Conservation (phyloP, 2,113 vertebrate species). For the Bubalus kerabau region DNA sequence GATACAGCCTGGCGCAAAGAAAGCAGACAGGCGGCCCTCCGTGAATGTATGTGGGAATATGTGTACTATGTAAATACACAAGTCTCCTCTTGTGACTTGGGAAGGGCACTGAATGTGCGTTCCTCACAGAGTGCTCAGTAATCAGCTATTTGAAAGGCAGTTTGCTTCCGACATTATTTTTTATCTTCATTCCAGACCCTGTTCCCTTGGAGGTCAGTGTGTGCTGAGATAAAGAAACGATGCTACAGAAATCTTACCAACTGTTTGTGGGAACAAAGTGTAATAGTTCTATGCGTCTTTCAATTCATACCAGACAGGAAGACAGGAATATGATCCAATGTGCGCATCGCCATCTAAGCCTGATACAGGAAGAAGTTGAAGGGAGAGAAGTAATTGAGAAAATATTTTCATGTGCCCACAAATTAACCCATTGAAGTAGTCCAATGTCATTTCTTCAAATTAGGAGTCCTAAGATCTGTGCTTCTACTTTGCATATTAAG, state of each 20-base stretch:
- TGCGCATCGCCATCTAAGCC: background rate
- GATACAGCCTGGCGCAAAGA: background rate
- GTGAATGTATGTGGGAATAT: rapidly evolving
- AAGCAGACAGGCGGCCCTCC: background rate
- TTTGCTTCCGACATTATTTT: background rate
- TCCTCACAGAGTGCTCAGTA: background rate
- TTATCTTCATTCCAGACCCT: background rate
- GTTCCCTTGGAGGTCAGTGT: background rate
- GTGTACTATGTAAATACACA: too few species aligned
- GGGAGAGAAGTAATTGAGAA: background rate
- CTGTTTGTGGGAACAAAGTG: background rate
- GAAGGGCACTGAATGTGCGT: background rate
- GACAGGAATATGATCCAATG: background rate
- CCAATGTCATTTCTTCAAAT: background rate
- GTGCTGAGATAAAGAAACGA: background rate
- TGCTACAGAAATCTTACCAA: background rate
- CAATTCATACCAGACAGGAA: background rate
- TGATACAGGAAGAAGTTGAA: background rate
- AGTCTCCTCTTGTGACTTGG: background rate
- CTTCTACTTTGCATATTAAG: background rate
- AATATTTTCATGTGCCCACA: background rate
- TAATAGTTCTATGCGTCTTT: background rate
- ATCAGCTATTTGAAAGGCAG: background rate
- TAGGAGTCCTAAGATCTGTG: background rate
- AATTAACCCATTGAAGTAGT: background rate